phyloP scores from a whole-genome alignment of 2,113 vertebrate species.

The Callopanchax toddi region DNA sequence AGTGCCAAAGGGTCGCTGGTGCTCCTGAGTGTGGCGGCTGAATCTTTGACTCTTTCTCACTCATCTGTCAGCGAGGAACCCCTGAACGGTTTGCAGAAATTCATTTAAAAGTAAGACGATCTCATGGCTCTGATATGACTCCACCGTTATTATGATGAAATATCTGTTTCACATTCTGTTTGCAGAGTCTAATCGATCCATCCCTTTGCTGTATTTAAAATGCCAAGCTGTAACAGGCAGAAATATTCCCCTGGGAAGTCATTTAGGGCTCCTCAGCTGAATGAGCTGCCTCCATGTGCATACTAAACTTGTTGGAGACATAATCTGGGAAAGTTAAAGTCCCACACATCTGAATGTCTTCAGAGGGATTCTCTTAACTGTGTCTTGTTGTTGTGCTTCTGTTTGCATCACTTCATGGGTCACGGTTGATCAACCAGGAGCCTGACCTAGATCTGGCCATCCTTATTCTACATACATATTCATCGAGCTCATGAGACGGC shows the following conservation, averaged over 20 bases:
- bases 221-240: slow-evolving; percentile 52
- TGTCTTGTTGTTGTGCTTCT: slow-evolving; percentile 29
- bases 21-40: background rate
- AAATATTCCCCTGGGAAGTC: slow-evolving; percentile 59
- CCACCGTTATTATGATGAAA: slow-evolving; percentile 10
- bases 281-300: slow-evolving; percentile 37
- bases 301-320: slow-evolving; percentile 53
- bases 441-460: slow-evolving; percentile 68
- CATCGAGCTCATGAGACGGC: slow-evolving; percentile 58
- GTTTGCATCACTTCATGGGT: slow-evolving; percentile 46
- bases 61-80: background rate
- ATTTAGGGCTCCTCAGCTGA: slow-evolving; percentile 46
- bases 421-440: slow-evolving; percentile 55
- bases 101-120: background rate
- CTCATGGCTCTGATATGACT: background rate
- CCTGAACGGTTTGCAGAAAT: background rate
- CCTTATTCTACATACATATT: slow-evolving; percentile 67
- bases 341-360: slow-evolving; percentile 40
- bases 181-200: slow-evolving; percentile 44
- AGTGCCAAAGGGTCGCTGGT: background rate
- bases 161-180: slow-evolving; percentile 32
- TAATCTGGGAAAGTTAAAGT: slow-evolving; percentile 53
- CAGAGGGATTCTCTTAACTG: slow-evolving; percentile 42
- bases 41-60: background rate
- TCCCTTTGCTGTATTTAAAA: slow-evolving; percentile 49